Percentiles rank a stretch among this genome's conserved stretches.
phyloP scores from a whole-genome alignment of 2,888 invertebrate species.

The Mesopsocus fuscifrons region DNA sequence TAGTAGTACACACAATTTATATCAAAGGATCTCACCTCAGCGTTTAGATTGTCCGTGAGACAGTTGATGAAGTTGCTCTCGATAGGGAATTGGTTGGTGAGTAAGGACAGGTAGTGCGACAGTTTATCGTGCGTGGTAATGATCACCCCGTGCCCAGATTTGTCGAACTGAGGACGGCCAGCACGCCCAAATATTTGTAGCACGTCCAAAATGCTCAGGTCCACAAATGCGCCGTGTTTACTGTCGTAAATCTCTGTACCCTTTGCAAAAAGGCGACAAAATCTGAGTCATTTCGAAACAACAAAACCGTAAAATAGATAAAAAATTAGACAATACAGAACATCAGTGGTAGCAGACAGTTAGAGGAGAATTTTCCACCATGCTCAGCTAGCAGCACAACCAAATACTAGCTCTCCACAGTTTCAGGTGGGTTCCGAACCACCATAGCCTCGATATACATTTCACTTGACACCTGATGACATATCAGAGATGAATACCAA shows the following conservation, averaged over 20 bases:
- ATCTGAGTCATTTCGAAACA: background rate
- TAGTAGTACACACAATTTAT: background rate
- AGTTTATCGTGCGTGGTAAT: slow-evolving; percentile 86
- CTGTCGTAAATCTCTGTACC: slow-evolving; percentile 97
- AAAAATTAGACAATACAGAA: background rate
- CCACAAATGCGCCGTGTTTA: slow-evolving; percentile 81
- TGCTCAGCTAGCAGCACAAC: too few relatives aligned
- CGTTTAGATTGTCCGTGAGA: slow-evolving; percentile 91
- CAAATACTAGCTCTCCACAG: too few relatives aligned
- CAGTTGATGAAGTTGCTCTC: slow-evolving; percentile 90
- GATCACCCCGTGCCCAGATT: slow-evolving; percentile 83
- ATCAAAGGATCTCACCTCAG: slow-evolving; percentile 45
- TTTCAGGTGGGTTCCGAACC: too few relatives aligned
- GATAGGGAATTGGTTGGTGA: slow-evolving; percentile 95
- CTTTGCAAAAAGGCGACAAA: slow-evolving; percentile 27
- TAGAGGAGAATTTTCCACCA: too few relatives aligned
- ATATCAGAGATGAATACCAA: too few relatives aligned
- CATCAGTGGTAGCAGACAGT: too few relatives aligned
- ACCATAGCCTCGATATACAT: too few relatives aligned
- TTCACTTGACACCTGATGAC: too few relatives aligned
- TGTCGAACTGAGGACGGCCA: slow-evolving; percentile 94
- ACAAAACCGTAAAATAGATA: slow-evolving; percentile 5
- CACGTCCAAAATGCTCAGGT: slow-evolving; percentile 92
- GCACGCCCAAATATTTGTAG: slow-evolving; percentile 97
- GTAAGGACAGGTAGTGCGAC: slow-evolving; percentile 76